phyloP scores from a whole-genome alignment of 1,140 invertebrate species.

The Centruroides vittatus region DNA sequence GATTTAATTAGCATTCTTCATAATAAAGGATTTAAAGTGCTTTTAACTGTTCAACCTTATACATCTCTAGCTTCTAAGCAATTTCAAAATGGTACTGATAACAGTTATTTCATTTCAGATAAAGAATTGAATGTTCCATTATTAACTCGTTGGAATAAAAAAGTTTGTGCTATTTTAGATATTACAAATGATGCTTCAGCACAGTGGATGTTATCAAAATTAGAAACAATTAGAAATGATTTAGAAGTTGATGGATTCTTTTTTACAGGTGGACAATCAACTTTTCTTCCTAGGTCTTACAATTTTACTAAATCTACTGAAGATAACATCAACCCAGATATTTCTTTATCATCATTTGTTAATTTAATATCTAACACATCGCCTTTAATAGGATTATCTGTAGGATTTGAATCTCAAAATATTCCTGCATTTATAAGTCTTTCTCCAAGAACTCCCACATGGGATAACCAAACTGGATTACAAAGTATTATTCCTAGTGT shows the following conservation, averaged over 20 bases:
- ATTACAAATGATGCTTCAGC: constrained; percentile 62
- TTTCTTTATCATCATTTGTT: constrained; percentile 50
- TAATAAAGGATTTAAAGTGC: constrained; percentile 66
- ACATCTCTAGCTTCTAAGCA: constrained; percentile 14
- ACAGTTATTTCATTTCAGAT: constrained; percentile 16
- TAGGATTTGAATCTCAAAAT: constrained; percentile 14
- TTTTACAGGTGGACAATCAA: constrained; percentile 30
- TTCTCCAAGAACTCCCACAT: constrained; percentile 70
- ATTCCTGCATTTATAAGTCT: constrained; percentile 55
- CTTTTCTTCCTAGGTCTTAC: constrained; percentile 13
- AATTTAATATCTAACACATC: constrained; percentile 6
- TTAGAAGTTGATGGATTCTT: constrained; percentile 80
- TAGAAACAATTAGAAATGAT: constrained; percentile 35
- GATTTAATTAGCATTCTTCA: constrained; percentile 63
- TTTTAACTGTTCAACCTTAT: constrained; percentile 63
- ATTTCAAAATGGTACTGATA: constrained; percentile 12
- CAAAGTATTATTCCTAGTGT: constrained; percentile 68
- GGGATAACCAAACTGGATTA: constrained; percentile 45
- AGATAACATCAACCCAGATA: constrained; percentile 52
- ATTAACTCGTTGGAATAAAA: constrained; percentile 15
- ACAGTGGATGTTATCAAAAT: constrained; percentile 60
- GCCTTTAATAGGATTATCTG: constrained; percentile 5
- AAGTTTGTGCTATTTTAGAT: constrained; percentile 50
- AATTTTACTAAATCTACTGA: constrained; percentile 5
- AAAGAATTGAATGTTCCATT: constrained; percentile 13